Base-by-base conservation (phyloP, 2,797 vertebrate genomes). In the Sebastolobus alascanus region DNA sequence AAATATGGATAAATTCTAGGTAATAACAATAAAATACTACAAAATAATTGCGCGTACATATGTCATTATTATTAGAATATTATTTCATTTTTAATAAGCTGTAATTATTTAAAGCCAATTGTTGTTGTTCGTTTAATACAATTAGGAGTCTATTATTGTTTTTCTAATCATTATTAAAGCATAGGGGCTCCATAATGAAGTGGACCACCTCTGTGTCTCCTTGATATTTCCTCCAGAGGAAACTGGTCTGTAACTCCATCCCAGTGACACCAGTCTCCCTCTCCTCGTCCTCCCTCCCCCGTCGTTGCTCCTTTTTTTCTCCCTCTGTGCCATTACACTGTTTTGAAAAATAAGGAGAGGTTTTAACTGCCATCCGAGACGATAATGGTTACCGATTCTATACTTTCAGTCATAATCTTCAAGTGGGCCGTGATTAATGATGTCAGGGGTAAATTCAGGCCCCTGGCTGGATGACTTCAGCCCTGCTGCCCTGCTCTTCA, bases 391-490 rank as follows among this genome's bases (percentile, higher is more conserved):
- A 94, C 94, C 94, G 95, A 96, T 96, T 94, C 95, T 94, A 90
- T 95, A 96, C 94, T 96, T 96, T 95, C 94, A 95, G 96, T 96
- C 96, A 96, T 96, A 96, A 97, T 97, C 95, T 97, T 96, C 95
- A 96, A 97, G 96, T 96, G 96, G 96, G 89, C 91, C 86, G 90
- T 97, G 96, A 97, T 97, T 96, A 97, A 97, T 96, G 96, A 94
- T 92, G 92, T 90, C 92, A 90, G 93, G 73, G 90, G 78, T 88
- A 89, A 52, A 87, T 90, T 89, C 86, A 88, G 90, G 90, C 87
- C 95, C 87, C 93, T 89, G 92, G 90, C 93, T 94, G 93, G 92
- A 93, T 95, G 95, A 94, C 95, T 94, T 79, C 93, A 91, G 83
- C 90, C 85, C 85, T 88, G 89, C 94, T 95, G 93, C 94, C 73